Base-by-base conservation (phyloP, 2,113 vertebrate genomes). In the Porphyrio hochstetteri region DNA sequence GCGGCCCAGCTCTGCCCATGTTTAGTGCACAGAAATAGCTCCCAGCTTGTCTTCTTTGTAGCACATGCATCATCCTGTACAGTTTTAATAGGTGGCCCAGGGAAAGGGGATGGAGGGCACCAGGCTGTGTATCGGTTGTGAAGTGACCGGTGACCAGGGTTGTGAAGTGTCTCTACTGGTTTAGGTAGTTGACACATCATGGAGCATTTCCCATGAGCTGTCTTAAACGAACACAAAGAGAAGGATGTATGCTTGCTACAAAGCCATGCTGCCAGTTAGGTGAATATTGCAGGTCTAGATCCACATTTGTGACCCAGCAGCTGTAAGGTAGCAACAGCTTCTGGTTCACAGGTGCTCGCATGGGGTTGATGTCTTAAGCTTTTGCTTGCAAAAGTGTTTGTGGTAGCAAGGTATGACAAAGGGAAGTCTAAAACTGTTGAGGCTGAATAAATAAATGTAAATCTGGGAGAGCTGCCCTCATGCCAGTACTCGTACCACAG, bases 1-100 rank as follows among this genome's bases (percentile, higher is more conserved):
- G 16, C 1, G 25, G 2, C 6, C 11, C 33, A 68, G 8, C 74
- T 93, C 56, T 42, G 11, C 7, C 19, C 1, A 0, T 17, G 17
- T 65, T 86, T 24, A 77, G 13, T 10, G 36, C 27, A 48, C 13
- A 71, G 63, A 55, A 80, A 48, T 9, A 57, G 6, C 44, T 64
- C 42, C 23, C 48, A 50, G 35, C 16, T 70, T 61, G 10, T 36
- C 29, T 42, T 79, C 27, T 59, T 60, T 25, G 23, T 28, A 19
- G 6, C 12, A 59, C 19, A n/a, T 67, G 11, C 25, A 77, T 6
- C 1, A 1, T 38, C 17, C 29, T 77, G 19, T 31, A 48, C 12
- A 60, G 15, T 46, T 82, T 71, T 20, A 56, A 50, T 6, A 82
- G 57, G n/a, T 35, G 76, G 33, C 21, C 36, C 28, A 60, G 44